Evolutionary conservation across 2,113 vertebrate species (phyloP), one percentile per base, ranked within the genome.

Genomic region (Cardinalis cardinalis): DNA sequence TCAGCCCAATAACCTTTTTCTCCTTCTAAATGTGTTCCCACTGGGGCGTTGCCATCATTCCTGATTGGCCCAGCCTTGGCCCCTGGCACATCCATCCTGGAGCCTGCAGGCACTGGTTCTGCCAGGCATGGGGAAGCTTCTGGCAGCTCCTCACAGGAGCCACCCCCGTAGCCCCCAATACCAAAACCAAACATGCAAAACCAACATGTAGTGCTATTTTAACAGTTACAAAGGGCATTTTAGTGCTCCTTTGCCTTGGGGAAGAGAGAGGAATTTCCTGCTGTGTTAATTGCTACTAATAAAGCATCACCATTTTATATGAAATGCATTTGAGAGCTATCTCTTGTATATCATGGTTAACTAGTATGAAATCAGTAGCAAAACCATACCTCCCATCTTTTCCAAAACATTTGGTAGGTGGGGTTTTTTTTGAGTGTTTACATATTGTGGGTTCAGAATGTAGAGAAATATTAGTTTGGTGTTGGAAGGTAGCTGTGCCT

Each of bases 1-100:
- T 80, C 2, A 1, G 32, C 28, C 28, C 26, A n/a, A 10, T 56
- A 26, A 41, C 14, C 6, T 12, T 65, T 58, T 58, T 29, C 20
- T 70, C 6, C 56, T 46, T 34, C 11, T 58, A 44, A 51, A 14
- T 14, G 2, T 20, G 18, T n/a, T 58, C 6, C 4, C 23, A 17
- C 15, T 14, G 10, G 31, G 51, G 36, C 0, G 0, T 65, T 58
- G 6, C 15, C 24, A 16, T 44, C 23, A 5, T n/a, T 73, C 16
- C 28, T 65, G 32, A 14, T 1, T 20, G 24, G 12, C 44, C 36
- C 28, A 16, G 51, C 28, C 51, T 44, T n/a, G 44, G 18, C 44
- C n/a, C 38, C 49, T 0, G 0, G 26, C 7, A 1, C 0, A 0
- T 43, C 59, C 24, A 3, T 17, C 38, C 24, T 20, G 32, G 44